Conservation (phyloP, 2,797 vertebrate species). For the Scolopax rusticola region DNA sequence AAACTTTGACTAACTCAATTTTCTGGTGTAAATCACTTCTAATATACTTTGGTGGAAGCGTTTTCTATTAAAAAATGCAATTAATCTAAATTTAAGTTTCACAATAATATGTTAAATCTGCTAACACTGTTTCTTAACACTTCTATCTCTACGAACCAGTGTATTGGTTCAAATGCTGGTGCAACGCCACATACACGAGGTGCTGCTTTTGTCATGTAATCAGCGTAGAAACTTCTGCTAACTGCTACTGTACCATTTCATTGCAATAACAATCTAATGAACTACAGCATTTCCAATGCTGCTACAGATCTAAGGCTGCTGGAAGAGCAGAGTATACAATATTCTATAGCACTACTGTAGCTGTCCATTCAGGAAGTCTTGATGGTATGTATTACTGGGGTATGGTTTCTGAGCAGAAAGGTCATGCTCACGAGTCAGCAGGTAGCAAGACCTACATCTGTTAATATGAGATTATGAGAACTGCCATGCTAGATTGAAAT, state of each 20-base stretch:
- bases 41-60: neutral
- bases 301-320: neutral
- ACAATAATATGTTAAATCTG: neutral
- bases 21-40: neutral
- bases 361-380: neutral
- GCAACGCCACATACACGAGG: accelerated
- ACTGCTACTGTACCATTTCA: neutral
- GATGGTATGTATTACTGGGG: neutral
- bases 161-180: neutral
- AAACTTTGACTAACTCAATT: neutral
- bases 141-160: neutral
- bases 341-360: neutral
- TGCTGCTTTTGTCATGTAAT: neutral
- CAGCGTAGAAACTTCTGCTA: neutral
- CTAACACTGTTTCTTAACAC: neutral
- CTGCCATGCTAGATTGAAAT: neutral
- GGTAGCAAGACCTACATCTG: neutral
- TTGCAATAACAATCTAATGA: neutral
- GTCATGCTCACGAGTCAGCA: neutral
- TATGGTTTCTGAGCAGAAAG: neutral
- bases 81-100: neutral
- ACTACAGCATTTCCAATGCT: neutral
- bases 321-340: neutral
- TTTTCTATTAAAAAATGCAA: neutral
- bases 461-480: neutral